Base-by-base conservation (phyloP, 2,888 invertebrate species). In the Piscicola geometra region DNA sequence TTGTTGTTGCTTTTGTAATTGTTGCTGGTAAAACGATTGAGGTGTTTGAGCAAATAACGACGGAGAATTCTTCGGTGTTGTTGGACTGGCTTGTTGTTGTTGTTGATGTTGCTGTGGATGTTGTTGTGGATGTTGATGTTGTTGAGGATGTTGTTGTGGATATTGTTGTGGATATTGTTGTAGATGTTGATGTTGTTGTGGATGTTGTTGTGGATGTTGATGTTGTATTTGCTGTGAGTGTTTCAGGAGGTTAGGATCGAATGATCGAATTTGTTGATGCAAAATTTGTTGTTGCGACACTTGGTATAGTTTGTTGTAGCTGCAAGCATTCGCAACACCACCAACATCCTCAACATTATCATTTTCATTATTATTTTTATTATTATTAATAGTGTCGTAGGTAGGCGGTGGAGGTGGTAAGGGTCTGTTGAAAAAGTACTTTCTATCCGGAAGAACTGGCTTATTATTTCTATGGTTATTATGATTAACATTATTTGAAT, bases 341-440 rank as follows among this genome's bases (percentile, higher is more conserved):
- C 41, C 41, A 5, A 41, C 9, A 5, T 41, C 15, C 5, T 41
- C 41, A 41, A 15, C 41, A 41, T 41, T 41, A 41, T 41, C 15
- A 15, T 41, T 41, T 9, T 41, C 15, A 41, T 41, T 41, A 41
- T 41, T 41, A 9, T 41, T 41, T 9, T 56, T 56, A 56, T 18
- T 56, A 25, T 56, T 56, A 56, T 56, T 56, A 21, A 56, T 56
- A n/a, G 60, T 56, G 60, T 56, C 60, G n/a, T 56, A 56, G n/a
- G n/a, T 9, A 56, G 60, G 60, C 3, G 60, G 60, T 15, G 60
- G 60, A 5, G 60, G 60, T 18, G 60, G 60, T 3, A 56, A 21
- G 60, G 60, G 60, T 56, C 60, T 18, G n/a, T 56, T 56, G 60
- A 25, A 56, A 25, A 56, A 56, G 25, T 15, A 56, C 25, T 56